Percentiles rank a stretch among this genome's conserved stretches.
These are phyloP conservation scores for Todiramphus saurophagus DNA, from an alignment of 2,113 vertebrate species.

Conservation along the genomic window DNA sequence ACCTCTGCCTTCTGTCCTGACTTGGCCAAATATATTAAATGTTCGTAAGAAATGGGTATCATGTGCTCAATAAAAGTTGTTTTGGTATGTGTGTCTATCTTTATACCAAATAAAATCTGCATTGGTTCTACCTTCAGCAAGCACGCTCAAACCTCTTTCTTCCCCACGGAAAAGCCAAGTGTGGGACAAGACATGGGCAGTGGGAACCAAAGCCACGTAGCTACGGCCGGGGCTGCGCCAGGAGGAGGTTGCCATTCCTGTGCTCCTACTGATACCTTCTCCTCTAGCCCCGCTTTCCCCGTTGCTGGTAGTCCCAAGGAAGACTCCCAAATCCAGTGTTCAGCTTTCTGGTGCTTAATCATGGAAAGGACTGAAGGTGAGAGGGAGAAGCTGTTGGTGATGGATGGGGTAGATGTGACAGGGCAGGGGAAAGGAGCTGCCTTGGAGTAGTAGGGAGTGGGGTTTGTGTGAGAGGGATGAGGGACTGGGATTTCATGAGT, in stretches of 20 bases:
- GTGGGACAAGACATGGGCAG: not conserved
- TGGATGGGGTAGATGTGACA: fast-evolving
- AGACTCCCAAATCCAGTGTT: not conserved
- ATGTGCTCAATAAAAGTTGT: not conserved
- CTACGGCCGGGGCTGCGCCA: not conserved
- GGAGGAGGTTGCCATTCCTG: not conserved
- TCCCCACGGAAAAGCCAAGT: not conserved
- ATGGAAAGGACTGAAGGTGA: not conserved
- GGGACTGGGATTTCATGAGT: not conserved
- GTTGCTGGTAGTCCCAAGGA: not conserved
- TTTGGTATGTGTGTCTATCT: not conserved
- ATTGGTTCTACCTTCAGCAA: not conserved
- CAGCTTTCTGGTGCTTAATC: not conserved
- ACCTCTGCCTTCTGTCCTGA: not conserved
- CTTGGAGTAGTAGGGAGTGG: not conserved
- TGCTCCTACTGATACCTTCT: not conserved
- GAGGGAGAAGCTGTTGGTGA: not conserved
- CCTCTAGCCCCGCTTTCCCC: not conserved
- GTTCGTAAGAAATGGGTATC: not conserved
- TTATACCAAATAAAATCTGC: constrained; percentile 28
- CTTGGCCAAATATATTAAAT: not conserved
- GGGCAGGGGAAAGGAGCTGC: not conserved
- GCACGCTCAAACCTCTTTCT: not conserved
- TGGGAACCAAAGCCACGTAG: not conserved
- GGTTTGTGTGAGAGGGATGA: not conserved